Base-by-base conservation (phyloP, 2,888 invertebrate genomes). In the Nemotelus pantherinus region DNA sequence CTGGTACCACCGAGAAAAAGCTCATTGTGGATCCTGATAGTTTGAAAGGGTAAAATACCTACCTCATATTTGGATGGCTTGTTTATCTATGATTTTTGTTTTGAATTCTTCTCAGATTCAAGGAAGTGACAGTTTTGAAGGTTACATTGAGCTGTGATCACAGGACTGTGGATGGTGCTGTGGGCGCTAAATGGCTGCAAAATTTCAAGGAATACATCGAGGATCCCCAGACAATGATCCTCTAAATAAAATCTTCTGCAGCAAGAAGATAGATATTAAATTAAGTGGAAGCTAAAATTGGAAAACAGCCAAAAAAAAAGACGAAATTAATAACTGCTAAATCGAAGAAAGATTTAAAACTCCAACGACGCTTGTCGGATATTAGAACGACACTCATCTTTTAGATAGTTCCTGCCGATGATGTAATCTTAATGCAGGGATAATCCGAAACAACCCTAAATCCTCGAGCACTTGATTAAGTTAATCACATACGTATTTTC, bases 101-200 rank as follows among this genome's bases (percentile, higher is more conserved):
- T 6, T 25, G n/a, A 41, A 39, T n/a, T 57, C 47, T 10, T 50
- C 67, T 55, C 84, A 95, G 95, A 82, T 95, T 92, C 87, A 91
- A 90, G 82, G 89, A 90, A 82, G 92, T 93, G 2, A 92, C 93
- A 82, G 92, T 93, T 85, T 91, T 99, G 89, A 92, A 92, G 60
- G 97, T 98, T 79, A 99, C 99, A 39, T 90, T 99, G 80, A 98
- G 98, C 82, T 96, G 96, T 83, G 99, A 99, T 88, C 99, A 99
- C 87, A 91, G 99, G 83, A 96, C 97, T 44, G 95, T 99, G 5
- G 99, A 99, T 87, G 99, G 99, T 70, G 99, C 99, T 82, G 94
- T 99, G 3, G 99, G 98, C 76, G 99, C 99, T 2, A 92, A 94
- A 85, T 99, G 98, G 98, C 90, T 99, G 84, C 90, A 93, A 83